phyloP scores from a whole-genome alignment of 2,888 invertebrate genomes.

The Cephus rjabovi region DNA sequence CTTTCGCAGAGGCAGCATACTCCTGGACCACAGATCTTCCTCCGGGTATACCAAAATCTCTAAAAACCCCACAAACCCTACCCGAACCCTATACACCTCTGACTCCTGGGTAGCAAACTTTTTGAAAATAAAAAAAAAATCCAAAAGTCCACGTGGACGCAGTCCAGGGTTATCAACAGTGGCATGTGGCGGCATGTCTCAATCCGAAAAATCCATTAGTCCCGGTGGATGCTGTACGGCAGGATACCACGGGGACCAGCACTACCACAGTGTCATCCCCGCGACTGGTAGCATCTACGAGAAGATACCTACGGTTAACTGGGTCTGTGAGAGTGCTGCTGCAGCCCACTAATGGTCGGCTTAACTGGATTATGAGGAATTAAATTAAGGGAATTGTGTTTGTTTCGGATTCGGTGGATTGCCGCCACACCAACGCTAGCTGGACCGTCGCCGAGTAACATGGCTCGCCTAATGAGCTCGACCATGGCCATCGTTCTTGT shows the following conservation, averaged over 20 bases:
- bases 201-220: constrained; percentile 63
- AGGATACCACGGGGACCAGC: constrained; percentile 3
- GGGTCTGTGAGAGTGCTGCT: constrained; percentile 16
- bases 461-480: constrained; percentile 42
- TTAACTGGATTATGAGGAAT: constrained; percentile 59
- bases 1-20: background rate
- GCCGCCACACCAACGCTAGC: constrained; percentile 5
- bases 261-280: constrained; percentile 4
- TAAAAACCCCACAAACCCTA: background rate
- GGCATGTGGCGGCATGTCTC: constrained; percentile 48
- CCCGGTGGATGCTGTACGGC: constrained; percentile 31
- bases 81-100: background rate
- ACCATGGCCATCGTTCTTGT: constrained; percentile 12
- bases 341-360: constrained; percentile 51
- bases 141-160: background rate
- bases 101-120: background rate
- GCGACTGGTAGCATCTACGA: background rate
- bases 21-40: background rate
- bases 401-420: constrained; percentile 38
- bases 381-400: constrained; percentile 55
- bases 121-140: background rate
- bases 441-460: constrained; percentile 19
- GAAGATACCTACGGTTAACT: background rate
- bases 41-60: background rate
- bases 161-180: constrained; percentile 9